Base-by-base conservation (phyloP, 2,888 invertebrate genomes). In the Molanna angustata region DNA sequence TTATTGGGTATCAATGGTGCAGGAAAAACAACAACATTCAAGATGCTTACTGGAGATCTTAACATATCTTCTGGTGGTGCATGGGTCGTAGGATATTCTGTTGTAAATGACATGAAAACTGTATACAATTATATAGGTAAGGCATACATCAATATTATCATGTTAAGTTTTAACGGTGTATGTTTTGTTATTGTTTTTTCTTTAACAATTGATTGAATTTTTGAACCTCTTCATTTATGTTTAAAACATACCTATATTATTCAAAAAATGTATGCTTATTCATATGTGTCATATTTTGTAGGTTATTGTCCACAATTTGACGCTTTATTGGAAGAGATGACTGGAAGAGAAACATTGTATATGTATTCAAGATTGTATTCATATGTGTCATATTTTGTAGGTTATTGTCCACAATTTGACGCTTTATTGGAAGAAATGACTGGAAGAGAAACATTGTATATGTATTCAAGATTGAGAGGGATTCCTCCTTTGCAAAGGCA, bases 11-110 rank as follows among this genome's bases (percentile, higher is more conserved):
- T 90, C 0, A 92, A 93, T 67, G 92, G 93, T 7, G 91, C 92
- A 2, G 92, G 92, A 0, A 93, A 92, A 69, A 91, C 90, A 0
- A 85, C 86, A 1, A 93, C 94, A 0, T 95, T 95, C 67, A 89
- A 89, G 71, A 91, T 93, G 88, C 73, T 94, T 63, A 93, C 93
- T 43, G 93, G 94, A 0, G 92, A 91, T 65, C 86, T 85, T 63
- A 69, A 71, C 3, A 80, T 89, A 9, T 81, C 85, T 0, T 77
- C 76, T 46, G 91, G 91, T 0, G 80, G 85, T 45, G 88, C 85
- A 0, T 87, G 76, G 69, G 79, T 91, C 9, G 74, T 80, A 59
- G 82, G 83, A 4, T 64, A 75, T 49, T 79, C 73, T 3, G 68
- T 81, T 16, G 71, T 76, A 58, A 71, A 62, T 1, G 65, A 83